Evolutionary conservation across 2,888 invertebrate genomes (phyloP), one percentile per base, ranked within the genome.

Genomic region (Operophtera brumata): DNA sequence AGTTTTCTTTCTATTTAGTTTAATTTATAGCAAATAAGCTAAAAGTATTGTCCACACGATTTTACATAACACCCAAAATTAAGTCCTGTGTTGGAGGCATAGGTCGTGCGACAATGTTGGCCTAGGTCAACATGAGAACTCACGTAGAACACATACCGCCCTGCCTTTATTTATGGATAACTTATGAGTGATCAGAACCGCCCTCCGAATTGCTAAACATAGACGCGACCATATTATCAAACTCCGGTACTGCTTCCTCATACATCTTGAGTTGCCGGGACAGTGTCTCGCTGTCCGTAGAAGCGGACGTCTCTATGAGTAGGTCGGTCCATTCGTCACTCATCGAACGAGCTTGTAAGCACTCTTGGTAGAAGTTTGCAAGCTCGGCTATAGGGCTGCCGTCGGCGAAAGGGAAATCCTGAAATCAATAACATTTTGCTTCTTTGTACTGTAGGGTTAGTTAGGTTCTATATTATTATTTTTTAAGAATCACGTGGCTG

Each of bases 321-420:
- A 75, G 50, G 41, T 81, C 82, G 0, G 77, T 66, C 81, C 85
- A 82, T 32, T 81, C 83, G 49, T 80, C 80, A 51, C 80, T 81
- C 25, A 77, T 75, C 0, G 83, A 79, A 1, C 82, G 85, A 6
- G 96, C 95, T 65, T 92, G 92, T 73, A 95, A 92, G 82, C 95
- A 96, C 72, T 96, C 95, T 30, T 94, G 92, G 84, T 95, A 96
- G 84, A 96, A 96, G 60, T 92, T 91, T 0, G 95, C 94, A 59
- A 96, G 87, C 71, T 96, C 96, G 40, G 93, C 93, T 69, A 94
- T 94, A 0, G 93, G 92, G 67, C 93, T 94, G 55, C 93, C 91
- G 59, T 93, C 94, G 41, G 95, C 95, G 76, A 96, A 96, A 3
- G 96, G 95, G 45, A 95, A 94, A 83, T 94, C 95, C 96, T 96